Base-by-base conservation (phyloP, 2,797 vertebrate genomes). In the Darevskia nairensis region DNA sequence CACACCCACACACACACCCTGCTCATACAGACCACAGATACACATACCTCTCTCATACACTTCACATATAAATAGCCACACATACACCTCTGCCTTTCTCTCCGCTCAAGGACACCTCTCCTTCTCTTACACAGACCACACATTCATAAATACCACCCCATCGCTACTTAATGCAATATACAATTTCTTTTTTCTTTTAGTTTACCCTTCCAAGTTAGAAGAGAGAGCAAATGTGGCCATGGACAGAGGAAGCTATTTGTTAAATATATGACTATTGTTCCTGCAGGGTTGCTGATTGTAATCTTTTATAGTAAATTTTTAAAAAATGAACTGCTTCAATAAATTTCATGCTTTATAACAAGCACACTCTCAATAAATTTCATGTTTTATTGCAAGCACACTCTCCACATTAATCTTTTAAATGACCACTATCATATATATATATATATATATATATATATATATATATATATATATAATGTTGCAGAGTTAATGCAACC, bases 381-480 rank as follows among this genome's bases (percentile, higher is more conserved):
- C 21, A 2, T 86, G 68, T 59, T 92, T 92, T 92, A 92, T 87
- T 87, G 50, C 64, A 88, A 87, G 74, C 39, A 81, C 32, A 25
- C 21, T 89, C 69, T 44, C 82, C 13, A 3, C 59, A 85, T 92
- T 94, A 89, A 89, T 94, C 50, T 94, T 92, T 88, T 93, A 89
- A 94, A 88, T 6, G 39, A 55, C 85, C 88, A 84, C 86, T 91
- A 84, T 89, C 90, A 82, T 59, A 68, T n/a, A 91, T 88, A 92
- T 92, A 89, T 91, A 89, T 55, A 27, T 0, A 0, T 27, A 46
- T 59, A 32, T 83, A 72, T 1, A 50, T 50, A 66, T n/a, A 91
- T 87, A 92, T 92, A 82, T 59, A 66, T n/a, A 91, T 88, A 92
- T 92, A 89, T 91, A 89, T 46, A 27, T 0, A 2, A 11, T 11